A percentile compares a stretch with the other conserved stretches of the same genome.
phyloP scores from a whole-genome alignment of 2,888 invertebrate species.

The Tubulanus polymorphus region DNA sequence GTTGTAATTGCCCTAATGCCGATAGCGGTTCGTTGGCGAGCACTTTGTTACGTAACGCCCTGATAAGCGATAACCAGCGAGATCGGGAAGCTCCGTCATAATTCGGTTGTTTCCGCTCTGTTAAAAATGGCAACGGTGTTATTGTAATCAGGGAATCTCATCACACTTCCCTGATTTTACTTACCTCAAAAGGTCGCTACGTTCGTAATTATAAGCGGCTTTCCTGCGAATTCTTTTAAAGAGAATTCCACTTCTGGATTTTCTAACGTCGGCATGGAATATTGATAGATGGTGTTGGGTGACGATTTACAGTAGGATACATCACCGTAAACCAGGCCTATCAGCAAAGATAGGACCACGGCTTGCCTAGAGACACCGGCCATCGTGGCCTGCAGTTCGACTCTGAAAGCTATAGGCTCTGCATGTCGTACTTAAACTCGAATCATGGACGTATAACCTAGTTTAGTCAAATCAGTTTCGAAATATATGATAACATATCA shows the following conservation, averaged over 20 bases:
- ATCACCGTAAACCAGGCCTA: neutral
- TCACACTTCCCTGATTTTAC: neutral
- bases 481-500: no score
- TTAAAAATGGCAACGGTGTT: neutral
- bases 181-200: neutral
- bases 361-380: neutral
- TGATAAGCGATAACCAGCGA: neutral
- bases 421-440: no score
- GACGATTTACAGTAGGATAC: neutral
- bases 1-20: no score
- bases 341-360: neutral
- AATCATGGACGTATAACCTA: no score
- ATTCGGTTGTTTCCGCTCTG: no score
- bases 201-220: neutral
- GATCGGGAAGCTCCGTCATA: no score
- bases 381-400: no score
- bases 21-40: no score
- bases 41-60: neutral
- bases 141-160: neutral
- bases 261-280: neutral
- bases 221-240: neutral
- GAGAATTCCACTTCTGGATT: neutral
- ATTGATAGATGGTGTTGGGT: neutral
- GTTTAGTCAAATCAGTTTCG: no score
- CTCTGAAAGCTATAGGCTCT: no score